Evolutionary conservation across 2,113 vertebrate species (phyloP).

Genomic region (Calonectris borealis): DNA sequence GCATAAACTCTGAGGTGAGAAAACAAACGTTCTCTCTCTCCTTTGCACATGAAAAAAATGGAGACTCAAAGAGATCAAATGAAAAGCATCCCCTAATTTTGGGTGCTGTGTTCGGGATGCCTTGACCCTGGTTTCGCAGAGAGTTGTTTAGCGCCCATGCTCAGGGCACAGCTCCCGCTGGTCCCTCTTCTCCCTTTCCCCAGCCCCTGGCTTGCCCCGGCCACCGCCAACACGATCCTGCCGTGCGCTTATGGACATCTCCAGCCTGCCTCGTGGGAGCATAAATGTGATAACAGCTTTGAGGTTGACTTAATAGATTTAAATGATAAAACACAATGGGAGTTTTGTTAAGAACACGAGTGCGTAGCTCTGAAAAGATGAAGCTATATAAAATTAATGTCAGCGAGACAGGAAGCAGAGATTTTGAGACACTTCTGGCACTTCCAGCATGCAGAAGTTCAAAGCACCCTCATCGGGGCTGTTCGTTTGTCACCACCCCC

Average conservation of each 20-base stretch:
- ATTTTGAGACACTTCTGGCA: neutral
- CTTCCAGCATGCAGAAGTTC: neutral
- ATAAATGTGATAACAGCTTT: neutral
- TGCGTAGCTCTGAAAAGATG: neutral
- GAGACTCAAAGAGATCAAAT: neutral
- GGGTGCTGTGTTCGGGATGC: neutral
- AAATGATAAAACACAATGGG: neutral
- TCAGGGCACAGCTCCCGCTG: neutral
- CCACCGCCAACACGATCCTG: accelerated
- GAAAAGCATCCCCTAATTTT: neutral
- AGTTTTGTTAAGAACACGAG: neutral
- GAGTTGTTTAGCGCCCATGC: accelerated
- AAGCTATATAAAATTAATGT: neutral
- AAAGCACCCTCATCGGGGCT: neutral
- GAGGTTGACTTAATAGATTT: neutral
- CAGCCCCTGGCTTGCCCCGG: too few relatives aligned
- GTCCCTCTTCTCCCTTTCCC: neutral
- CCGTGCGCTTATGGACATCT: accelerated
- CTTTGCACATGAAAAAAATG: neutral
- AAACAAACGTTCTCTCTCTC: neutral
- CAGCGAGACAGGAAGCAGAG: neutral
- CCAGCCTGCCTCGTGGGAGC: neutral
- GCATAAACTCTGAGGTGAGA: neutral
- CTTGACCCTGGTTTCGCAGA: neutral
- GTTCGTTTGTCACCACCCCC: neutral